These are phyloP conservation scores for Melipona quadrifasciata DNA, from an alignment of 1,140 invertebrate species.

Conservation along the genomic window DNA sequence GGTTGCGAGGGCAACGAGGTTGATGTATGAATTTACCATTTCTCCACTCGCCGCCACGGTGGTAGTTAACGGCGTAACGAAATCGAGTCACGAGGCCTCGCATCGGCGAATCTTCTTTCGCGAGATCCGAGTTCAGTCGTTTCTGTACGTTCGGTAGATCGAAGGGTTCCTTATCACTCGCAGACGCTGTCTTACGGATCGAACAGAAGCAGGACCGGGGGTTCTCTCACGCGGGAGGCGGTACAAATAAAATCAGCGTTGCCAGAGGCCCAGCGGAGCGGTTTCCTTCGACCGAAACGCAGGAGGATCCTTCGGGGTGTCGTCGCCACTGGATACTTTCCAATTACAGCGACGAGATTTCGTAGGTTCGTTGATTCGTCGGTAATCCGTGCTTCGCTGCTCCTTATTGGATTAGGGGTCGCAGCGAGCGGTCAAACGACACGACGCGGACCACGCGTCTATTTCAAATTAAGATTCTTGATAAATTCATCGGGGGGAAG, in stretches of 20 bases:
- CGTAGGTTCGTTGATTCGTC: constrained; percentile 47
- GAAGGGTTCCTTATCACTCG: no score
- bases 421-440: constrained; percentile 41
- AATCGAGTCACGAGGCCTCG: no score
- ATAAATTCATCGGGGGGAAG: constrained; percentile 22
- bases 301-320: neutral
- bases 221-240: neutral
- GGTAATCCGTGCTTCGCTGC: constrained; percentile 39
- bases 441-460: constrained; percentile 8
- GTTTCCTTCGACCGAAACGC: neutral
- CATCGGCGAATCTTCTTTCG: no score
- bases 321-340: constrained; percentile 62
- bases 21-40: neutral
- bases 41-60: no score
- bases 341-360: constrained; percentile 57
- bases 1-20: neutral
- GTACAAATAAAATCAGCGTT: neutral
- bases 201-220: no score
- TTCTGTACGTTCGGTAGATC: no score
- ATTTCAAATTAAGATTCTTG: constrained; percentile 47
- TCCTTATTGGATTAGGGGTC: constrained; percentile 55
- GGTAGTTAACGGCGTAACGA: no score
- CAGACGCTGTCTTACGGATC: no score
- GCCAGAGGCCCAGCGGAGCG: neutral
- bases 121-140: no score